Conservation (phyloP, 2,113 vertebrate species). For the Oncorhynchus mykiss region DNA sequence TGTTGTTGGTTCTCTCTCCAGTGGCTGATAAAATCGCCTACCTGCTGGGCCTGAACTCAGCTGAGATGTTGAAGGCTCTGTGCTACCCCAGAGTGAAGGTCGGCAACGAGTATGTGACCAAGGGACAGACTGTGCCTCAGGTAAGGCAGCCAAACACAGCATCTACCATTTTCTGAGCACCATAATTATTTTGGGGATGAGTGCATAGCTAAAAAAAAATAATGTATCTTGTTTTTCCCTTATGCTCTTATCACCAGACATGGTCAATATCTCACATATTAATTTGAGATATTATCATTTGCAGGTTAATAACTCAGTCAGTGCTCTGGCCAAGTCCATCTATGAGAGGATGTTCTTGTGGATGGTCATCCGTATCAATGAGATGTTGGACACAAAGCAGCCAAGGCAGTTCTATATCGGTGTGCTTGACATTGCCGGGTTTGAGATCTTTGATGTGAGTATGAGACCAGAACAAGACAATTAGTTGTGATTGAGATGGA, state of each 20-base stretch:
- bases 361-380: slow-evolving; percentile 66
- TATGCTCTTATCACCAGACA: too few relatives aligned
- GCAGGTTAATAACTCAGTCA: slow-evolving; percentile 61
- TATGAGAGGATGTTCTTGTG: slow-evolving; percentile 79
- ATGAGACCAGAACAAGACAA: too few relatives aligned
- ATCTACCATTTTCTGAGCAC: too few relatives aligned
- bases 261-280: too few relatives aligned
- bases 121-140: slow-evolving; percentile 64
- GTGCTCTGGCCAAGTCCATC: slow-evolving; percentile 70
- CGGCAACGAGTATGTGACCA: slow-evolving; percentile 69
- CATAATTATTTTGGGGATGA: too few relatives aligned
- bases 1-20: slow-evolving; percentile 21
- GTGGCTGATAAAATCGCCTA: slow-evolving; percentile 66
- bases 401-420: slow-evolving; percentile 23
- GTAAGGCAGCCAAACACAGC: slow-evolving; percentile 6
- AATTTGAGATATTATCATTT: too few relatives aligned
- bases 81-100: slow-evolving; percentile 71
- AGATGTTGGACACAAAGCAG: slow-evolving; percentile 34
- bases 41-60: slow-evolving; percentile 66
- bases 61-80: slow-evolving; percentile 61
- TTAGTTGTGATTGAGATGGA: too few relatives aligned
- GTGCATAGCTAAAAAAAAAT: too few relatives aligned
- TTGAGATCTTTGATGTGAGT: slow-evolving; percentile 39
- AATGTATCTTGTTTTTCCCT: slow-evolving; percentile 45
- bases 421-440: slow-evolving; percentile 37